These are phyloP conservation scores for Caloenas nicobarica DNA, from an alignment of 2,113 vertebrate genomes.

Conservation along the genomic window DNA sequence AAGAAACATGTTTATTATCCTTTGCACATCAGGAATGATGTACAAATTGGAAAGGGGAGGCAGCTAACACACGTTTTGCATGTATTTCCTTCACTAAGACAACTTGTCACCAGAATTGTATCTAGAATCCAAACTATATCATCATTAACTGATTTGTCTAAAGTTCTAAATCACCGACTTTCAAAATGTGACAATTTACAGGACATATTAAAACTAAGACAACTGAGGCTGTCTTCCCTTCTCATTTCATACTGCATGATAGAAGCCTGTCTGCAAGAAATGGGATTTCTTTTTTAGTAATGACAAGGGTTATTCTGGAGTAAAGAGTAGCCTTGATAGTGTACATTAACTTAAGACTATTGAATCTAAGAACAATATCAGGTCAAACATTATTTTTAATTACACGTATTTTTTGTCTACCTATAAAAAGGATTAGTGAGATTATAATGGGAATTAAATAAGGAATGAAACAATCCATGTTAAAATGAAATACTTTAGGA, in stretches of 20 bases:
- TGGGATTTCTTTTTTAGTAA: not conserved
- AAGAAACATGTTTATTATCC: not conserved
- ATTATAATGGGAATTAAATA: not conserved
- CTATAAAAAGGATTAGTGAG: not conserved
- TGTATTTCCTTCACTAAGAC: not conserved
- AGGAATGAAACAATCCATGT: not conserved
- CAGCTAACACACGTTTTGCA: not conserved
- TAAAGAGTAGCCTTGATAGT: not conserved
- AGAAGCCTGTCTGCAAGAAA: not conserved
- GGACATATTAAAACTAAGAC: not conserved
- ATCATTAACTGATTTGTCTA: not conserved
- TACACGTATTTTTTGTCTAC: not conserved
- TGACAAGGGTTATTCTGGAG: not conserved
- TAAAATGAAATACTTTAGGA: not conserved
- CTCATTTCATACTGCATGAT: not conserved
- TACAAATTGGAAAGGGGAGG: not conserved
- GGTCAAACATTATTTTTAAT: not conserved
- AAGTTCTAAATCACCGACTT: not conserved
- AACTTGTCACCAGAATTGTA: not conserved
- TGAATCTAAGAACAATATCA: not conserved
- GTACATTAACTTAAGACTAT: not conserved
- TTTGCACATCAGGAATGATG: not conserved
- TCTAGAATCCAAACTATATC: not conserved
- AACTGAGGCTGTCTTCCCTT: not conserved
- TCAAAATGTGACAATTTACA: not conserved